Conservation (phyloP, 2,888 invertebrate genomes). For the Mechanitis mazaeus region DNA sequence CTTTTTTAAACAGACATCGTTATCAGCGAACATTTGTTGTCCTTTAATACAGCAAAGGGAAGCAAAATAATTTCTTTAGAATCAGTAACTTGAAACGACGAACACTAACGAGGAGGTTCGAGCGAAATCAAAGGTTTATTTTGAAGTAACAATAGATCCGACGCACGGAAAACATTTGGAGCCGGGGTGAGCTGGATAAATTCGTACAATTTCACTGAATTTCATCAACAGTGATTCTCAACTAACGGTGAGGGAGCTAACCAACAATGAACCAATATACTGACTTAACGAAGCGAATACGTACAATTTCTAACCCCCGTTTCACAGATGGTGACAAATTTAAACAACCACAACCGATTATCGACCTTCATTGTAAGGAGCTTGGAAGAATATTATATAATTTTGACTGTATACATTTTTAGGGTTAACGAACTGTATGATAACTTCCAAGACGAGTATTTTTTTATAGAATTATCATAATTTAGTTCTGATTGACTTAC, state of each 20-base stretch:
- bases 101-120: conserved; percentile 14
- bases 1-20: neutral
- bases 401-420: conserved; percentile 11
- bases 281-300: conserved; percentile 35
- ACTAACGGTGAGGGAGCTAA: conserved; percentile 42
- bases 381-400: conserved; percentile 10
- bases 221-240: conserved; percentile 28
- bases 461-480: too few relatives aligned
- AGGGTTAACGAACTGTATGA: neutral
- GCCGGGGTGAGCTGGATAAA: conserved; percentile 9
- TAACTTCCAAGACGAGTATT: neutral
- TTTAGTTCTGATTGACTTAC: too few relatives aligned
- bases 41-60: conserved; percentile 4
- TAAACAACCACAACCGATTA: conserved; percentile 55
- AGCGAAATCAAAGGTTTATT: conserved; percentile 18
- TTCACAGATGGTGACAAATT: conserved; percentile 63
- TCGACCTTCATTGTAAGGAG: conserved; percentile 42
- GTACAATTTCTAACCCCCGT: conserved; percentile 45
- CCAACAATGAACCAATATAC: conserved; percentile 37
- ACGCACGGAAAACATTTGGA: conserved; percentile 17
- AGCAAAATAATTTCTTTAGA: conserved; percentile 7
- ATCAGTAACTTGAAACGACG: conserved; percentile 15
- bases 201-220: conserved; percentile 20
- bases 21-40: conserved; percentile 1
- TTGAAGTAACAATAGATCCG: conserved; percentile 15